Percentiles rank a stretch among this genome's conserved stretches.
phyloP scores from a whole-genome alignment of 92 coral and sea anemone genomes.

The Meandrina meandrites region DNA sequence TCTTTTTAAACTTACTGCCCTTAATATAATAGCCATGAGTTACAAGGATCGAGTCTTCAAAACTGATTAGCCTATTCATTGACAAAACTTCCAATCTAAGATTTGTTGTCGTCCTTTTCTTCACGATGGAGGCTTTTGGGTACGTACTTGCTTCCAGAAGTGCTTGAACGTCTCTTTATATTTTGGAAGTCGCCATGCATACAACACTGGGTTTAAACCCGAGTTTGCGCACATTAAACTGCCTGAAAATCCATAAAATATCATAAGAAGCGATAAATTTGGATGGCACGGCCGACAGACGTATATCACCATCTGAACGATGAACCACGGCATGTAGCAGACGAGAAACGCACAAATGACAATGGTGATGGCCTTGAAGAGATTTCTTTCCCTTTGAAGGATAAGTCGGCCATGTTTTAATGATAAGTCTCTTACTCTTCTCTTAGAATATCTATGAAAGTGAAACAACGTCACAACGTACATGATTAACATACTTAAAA shows the following conservation, averaged over 20 bases:
- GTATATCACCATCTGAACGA: constrained; percentile 16
- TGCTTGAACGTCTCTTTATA: constrained; percentile 24
- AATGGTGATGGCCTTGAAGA: constrained; percentile 16
- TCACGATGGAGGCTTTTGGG: not conserved
- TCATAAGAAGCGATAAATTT: constrained; percentile 26
- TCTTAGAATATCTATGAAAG: constrained; percentile 20
- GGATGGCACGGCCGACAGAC: constrained; percentile 22
- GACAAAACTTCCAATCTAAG: not conserved
- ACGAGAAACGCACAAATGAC: constrained; percentile 25
- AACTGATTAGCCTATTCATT: too few species aligned
- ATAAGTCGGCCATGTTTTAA: not conserved
- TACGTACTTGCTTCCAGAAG: not conserved
- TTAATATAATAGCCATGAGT: too few species aligned
- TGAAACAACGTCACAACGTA: not conserved
- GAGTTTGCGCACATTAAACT: constrained; percentile 20
- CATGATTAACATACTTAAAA: not conserved
- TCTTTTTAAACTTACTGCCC: too few species aligned
- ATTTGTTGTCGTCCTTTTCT: not conserved
- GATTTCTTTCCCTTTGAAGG: constrained; percentile 18
- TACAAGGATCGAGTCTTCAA: too few species aligned
- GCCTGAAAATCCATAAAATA: constrained; percentile 8
- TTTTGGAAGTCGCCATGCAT: constrained; percentile 35
- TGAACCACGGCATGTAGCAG: constrained; percentile 31
- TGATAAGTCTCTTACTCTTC: not conserved
- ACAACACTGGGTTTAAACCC: constrained; percentile 24